Evolutionary conservation across 2,888 invertebrate genomes (phyloP), one percentile per base, ranked within the genome.

Genomic region (Lochmaea capreae): DNA sequence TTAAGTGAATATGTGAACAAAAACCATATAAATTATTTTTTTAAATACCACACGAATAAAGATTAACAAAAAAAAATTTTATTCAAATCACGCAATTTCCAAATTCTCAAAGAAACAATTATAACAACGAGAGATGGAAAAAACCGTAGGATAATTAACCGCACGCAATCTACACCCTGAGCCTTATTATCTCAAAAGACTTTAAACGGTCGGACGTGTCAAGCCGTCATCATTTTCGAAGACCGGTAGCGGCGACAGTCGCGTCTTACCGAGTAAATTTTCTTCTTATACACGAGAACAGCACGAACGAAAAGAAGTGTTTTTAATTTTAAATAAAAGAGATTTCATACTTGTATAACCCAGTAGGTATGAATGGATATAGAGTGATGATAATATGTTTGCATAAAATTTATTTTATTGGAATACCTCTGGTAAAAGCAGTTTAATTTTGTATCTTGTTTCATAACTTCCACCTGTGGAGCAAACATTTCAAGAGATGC

Each of bases 201-300:
- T 18, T 57, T 57, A 57, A 57, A 57, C 57, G 57, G n/a, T 57
- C 57, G 57, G 57, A 57, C 57, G 57, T 57, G 57, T 57, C 57
- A 57, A 57, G 11, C 57, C 57, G 18, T 57, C 57, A 57, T 18
- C 57, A 57, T 57, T 57, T 46, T 57, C 57, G 11, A 57, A 57
- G 57, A 57, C 57, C 57, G 18, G 57, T 57, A 57, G 57, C 57
- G 10, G 2, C 57, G 18, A n/a, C 0, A 10, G 18, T 8, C 18
- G 14, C 14, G 57, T 54, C 16, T 54, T 18, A 5, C 6, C 18
- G 2, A 57, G 57, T 18, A 9, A 57, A 16, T 18, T 18, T 57
- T 57, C 11, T 6, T 18, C 18, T 57, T 11, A 18, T 57, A n/a
- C n/a, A 18, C 57, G 57, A 57, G 57, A 57, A 57, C 57, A 11